phyloP scores from a whole-genome alignment of 1,140 invertebrate species.

The Neodiprion fabricii region DNA sequence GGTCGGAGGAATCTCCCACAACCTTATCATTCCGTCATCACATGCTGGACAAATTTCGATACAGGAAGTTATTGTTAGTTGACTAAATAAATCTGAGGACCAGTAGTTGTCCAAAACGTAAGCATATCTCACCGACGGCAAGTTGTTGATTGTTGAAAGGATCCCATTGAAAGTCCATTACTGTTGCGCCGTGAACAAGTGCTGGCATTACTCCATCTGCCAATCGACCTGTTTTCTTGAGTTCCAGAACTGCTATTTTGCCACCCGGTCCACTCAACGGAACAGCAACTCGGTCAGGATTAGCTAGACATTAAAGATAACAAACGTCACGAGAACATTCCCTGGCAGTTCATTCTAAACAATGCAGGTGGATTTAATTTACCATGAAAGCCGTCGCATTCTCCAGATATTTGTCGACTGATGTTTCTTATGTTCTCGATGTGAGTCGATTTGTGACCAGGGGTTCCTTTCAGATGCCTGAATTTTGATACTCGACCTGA shows the following conservation, averaged over 20 bases:
- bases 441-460: slow-evolving; percentile 87
- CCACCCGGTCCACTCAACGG: slow-evolving; percentile 88
- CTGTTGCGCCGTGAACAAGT: slow-evolving; percentile 85
- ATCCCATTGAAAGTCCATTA: slow-evolving; percentile 95
- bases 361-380: slow-evolving; percentile 36
- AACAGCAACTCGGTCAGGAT: slow-evolving; percentile 83
- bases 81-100: not conserved
- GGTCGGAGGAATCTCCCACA: slow-evolving; percentile 80
- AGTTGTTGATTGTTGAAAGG: slow-evolving; percentile 83
- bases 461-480: slow-evolving; percentile 88
- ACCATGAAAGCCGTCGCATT: slow-evolving; percentile 93
- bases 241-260: slow-evolving; percentile 86
- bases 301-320: slow-evolving; percentile 65
- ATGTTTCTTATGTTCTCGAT: slow-evolving; percentile 93
- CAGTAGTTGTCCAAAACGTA: not conserved
- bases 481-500: slow-evolving; percentile 90
- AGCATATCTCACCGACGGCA: slow-evolving; percentile 70
- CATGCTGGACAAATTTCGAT: slow-evolving; percentile 66
- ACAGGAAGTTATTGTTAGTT: slow-evolving; percentile 18
- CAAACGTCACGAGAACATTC: slow-evolving; percentile 21
- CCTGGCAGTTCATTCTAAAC: slow-evolving; percentile 14
- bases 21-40: slow-evolving; percentile 87
- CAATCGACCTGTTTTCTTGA: slow-evolving; percentile 78
- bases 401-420: slow-evolving; percentile 89
- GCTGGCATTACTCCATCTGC: slow-evolving; percentile 83